Evolutionary conservation across 2,888 invertebrate species (phyloP).

Genomic region (Drosophila ezoana): DNA sequence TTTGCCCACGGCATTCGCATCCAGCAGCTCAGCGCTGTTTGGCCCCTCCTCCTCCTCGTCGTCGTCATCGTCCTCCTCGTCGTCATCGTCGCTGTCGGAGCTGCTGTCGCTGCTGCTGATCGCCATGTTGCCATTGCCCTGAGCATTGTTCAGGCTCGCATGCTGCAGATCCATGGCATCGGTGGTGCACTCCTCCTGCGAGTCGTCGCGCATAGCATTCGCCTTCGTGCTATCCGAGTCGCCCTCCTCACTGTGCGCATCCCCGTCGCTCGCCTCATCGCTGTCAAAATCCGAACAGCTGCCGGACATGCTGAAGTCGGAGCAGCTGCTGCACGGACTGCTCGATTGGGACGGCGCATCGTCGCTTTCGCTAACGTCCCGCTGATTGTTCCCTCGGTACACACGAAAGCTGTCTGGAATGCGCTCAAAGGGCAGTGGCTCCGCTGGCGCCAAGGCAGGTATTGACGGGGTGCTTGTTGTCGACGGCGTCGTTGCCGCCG

Average conservation of each 20-base stretch:
- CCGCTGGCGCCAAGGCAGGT: constrained; percentile 36
- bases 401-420: constrained; percentile 86
- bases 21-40: constrained; percentile 10
- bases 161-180: constrained; percentile 72
- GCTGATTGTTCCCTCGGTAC: constrained; percentile 85
- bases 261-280: constrained; percentile 83
- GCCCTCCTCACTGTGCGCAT: constrained; percentile 82
- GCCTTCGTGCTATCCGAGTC: constrained; percentile 59
- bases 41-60: constrained; percentile 41
- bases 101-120: constrained; percentile 76
- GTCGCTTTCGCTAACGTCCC: constrained; percentile 84
- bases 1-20: constrained; percentile 22
- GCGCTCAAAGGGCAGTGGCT: constrained; percentile 73
- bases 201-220: constrained; percentile 44
- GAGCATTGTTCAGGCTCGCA: constrained; percentile 49
- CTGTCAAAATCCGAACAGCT: constrained; percentile 84
- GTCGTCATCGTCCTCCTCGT: constrained; percentile 40
- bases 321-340: constrained; percentile 85
- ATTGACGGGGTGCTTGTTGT: not conserved
- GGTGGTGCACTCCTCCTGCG: constrained; percentile 66
- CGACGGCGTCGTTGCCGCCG: constrained; percentile 10
- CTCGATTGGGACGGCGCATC: constrained; percentile 83
- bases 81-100: constrained; percentile 67
- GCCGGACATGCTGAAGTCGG: constrained; percentile 83
- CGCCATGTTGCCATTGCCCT: constrained; percentile 74